Base-by-base conservation (phyloP, 2,797 vertebrate species). In the Rousettus madagascariensis region DNA sequence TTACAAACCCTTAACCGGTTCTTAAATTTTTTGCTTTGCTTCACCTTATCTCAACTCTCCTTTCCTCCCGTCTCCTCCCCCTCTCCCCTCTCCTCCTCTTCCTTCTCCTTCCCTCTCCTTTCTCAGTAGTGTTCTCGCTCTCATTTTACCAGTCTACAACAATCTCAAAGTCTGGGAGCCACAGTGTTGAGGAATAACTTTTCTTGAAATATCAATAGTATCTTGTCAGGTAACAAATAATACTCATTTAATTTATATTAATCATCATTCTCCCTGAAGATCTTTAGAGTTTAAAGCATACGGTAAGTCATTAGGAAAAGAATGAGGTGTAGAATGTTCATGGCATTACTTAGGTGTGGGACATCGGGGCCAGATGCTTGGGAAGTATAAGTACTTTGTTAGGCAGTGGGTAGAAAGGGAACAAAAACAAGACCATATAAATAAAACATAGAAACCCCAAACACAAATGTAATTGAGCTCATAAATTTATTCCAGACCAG, bases 181-280 rank as follows among this genome's bases (percentile, higher is more conserved):
- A 33, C 11, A 33, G 80, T 33, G 7, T 69, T 61, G 82, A 86
- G 61, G 46, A 26, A 84, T 49, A 17, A 9, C 4, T 68, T 24
- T 80, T 90, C 36, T 68, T 65, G 20, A 89, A 89, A 77, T 28
- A 41, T 49, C 53, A 28, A 28, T 38, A 36, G 15, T 65, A 57
- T 85, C 66, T 92, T 65, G 5, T 74, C 16, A 88, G 51, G 6
- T 88, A 69, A 57, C 30, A 95, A 80, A 94, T 79, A 84, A 65
- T 53, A 43, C 9, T 51, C 8, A 84, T 26, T 87, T 90, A 33
- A n/a, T 80, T 79, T 69, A 72, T 49, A 30, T 49, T 90, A 41
- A n/a, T 84, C 43, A 79, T 53, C 33, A 74, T 15, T 75, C 63
- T 78, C 53, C 43, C 28, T 74, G 49, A 90, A 61, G 7, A 8